phyloP scores from a whole-genome alignment of 1,140 invertebrate species.

The Dendrolimus kikuchii region DNA sequence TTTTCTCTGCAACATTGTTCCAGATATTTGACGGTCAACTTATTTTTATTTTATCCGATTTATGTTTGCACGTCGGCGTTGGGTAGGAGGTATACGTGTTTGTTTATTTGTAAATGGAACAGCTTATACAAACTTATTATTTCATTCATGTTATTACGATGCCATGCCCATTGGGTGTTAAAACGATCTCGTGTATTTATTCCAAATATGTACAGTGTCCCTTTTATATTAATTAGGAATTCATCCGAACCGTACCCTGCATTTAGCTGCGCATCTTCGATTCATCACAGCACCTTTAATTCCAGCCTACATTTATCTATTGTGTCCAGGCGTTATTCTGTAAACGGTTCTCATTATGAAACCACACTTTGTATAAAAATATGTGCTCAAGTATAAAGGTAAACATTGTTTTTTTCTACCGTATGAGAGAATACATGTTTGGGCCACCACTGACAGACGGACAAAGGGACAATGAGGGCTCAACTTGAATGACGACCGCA shows the following conservation, averaged over 20 bases:
- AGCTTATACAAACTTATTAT: too few relatives aligned
- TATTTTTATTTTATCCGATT: slow-evolving; percentile 40
- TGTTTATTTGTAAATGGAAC: too few relatives aligned
- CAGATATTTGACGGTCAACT: slow-evolving; percentile 58
- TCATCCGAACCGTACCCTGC: slow-evolving; percentile 1
- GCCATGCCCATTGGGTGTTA: too few relatives aligned
- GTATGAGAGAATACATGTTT: slow-evolving; percentile 63
- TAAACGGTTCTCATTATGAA: slow-evolving; percentile 64
- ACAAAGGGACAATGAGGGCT: slow-evolving; percentile 60
- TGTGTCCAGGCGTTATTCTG: slow-evolving; percentile 68
- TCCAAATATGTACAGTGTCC: too few relatives aligned
- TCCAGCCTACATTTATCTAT: slow-evolving; percentile 45
- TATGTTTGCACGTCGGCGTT: slow-evolving; percentile 2
- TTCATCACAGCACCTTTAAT: slow-evolving; percentile 59
- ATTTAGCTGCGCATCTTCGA: slow-evolving; percentile 19
- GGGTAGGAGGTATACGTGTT: neutral
- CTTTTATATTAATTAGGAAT: slow-evolving; percentile 2
- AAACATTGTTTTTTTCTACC: slow-evolving; percentile 65
- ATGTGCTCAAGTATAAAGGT: slow-evolving; percentile 68
- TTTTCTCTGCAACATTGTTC: slow-evolving; percentile 52
- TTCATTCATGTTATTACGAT: too few relatives aligned
- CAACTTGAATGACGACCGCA: slow-evolving; percentile 62
- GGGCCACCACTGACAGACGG: slow-evolving; percentile 54
- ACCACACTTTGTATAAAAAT: slow-evolving; percentile 67
- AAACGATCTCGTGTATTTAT: too few relatives aligned